Base-by-base conservation (phyloP, 2,113 vertebrate species). In the Glaucidium brasilianum region DNA sequence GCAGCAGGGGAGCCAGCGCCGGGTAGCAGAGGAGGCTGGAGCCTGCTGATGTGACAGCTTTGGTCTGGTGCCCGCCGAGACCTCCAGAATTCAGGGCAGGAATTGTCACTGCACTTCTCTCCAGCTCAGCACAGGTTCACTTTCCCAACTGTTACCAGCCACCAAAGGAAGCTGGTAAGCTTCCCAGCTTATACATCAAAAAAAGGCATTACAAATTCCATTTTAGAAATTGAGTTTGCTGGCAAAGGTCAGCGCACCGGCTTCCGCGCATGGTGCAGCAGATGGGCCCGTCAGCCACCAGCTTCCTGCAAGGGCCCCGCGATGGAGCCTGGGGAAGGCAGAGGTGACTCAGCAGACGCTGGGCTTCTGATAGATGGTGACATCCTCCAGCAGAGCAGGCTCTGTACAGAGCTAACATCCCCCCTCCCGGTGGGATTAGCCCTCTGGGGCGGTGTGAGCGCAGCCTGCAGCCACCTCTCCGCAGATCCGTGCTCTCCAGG, bases 331-430 rank as follows among this genome's bases (percentile, higher is more conserved):
- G 67, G 88, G 52, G 35, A 56, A 64, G 74, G 37, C 53, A 22
- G 68, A 59, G 49, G 67, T 88, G 78, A 80, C 35, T 50, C 85
- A 66, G 82, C 71, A 64, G 30, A 78, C 0, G 1, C 22, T 5
- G 8, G 39, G 32, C 64, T 80, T 39, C 37, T 39, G 23, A 43
- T 3, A 30, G 55, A 30, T 52, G 63, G 50, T 34, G 32, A 18
- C 2, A 2, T 27, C 37, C 13, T 5, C 0, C 2, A 41, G 71
- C 49, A 92, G 41, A 71, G 13, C 15, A 11, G 4, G 19, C 0
- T 17, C 43, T 59, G 86, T 52, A 55, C 21, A n/a, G 82, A 88
- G 34, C 34, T 45, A 8, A 27, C 2, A 3, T 84, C 55, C 75
- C 35, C 53, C 53, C 34, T 73, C 45, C 74, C 0, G 0, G 6